Conservation (phyloP, 2,888 invertebrate genomes). For the Celastrina argiolus region DNA sequence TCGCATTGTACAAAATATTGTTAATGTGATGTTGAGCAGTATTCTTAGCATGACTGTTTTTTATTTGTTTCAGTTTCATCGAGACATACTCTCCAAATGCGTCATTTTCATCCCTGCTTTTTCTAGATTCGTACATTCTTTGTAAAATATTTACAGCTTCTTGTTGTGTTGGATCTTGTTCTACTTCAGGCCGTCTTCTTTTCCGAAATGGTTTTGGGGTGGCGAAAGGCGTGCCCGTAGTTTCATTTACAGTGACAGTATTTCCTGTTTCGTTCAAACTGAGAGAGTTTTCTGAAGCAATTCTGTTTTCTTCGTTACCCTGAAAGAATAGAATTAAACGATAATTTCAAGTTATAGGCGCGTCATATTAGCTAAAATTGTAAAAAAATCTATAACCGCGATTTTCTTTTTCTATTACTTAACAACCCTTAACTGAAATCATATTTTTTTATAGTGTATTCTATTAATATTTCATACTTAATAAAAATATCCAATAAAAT, state of each 20-base stretch:
- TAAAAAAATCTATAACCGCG: no score
- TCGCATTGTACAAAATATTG: constrained; percentile 34
- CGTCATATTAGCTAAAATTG: no score
- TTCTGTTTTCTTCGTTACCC: constrained; percentile 31
- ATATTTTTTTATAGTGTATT: no score
- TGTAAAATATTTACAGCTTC: constrained; percentile 35
- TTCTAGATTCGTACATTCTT: constrained; percentile 25
- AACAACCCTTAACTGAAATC: no score
- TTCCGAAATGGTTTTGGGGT: constrained; percentile 34
- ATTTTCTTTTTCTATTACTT: no score
- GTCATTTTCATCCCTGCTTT: constrained; percentile 26
- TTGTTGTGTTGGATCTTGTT: constrained; percentile 35
- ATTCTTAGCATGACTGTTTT: constrained; percentile 30
- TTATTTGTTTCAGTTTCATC: constrained; percentile 35
- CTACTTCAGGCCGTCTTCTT: constrained; percentile 32
- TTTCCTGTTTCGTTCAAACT: constrained; percentile 31
- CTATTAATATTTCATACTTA: no score
- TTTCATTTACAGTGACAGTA: constrained; percentile 30
- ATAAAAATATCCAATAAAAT: no score
- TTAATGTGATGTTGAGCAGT: constrained; percentile 34
- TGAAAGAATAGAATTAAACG: constrained; percentile 34
- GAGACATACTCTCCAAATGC: constrained; percentile 34
- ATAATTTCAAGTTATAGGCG: constrained; percentile 33
- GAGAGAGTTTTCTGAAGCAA: no score
- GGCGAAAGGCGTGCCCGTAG: constrained; percentile 29